phyloP scores from a whole-genome alignment of 2,113 vertebrate genomes.

The Labrus mixtus region DNA sequence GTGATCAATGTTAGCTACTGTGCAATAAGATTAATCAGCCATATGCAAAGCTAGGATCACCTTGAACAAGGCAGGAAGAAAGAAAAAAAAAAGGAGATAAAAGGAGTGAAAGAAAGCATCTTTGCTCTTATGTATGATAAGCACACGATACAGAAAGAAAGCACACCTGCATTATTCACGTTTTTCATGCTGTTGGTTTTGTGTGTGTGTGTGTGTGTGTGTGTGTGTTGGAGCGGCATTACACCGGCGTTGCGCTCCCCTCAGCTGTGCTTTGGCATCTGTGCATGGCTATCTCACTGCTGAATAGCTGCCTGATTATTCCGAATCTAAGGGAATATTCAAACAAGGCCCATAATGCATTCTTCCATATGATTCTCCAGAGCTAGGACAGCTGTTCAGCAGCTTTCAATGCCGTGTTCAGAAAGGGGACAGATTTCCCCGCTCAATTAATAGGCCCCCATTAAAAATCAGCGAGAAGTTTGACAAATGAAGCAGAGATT shows the following conservation, averaged over 20 bases:
- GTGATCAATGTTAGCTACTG: conserved; percentile 82
- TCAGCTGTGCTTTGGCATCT: conserved; percentile 83
- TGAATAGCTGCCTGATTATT: conserved; percentile 85
- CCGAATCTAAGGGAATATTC: conserved; percentile 81
- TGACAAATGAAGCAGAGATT: conserved; percentile 67
- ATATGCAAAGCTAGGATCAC: conserved; percentile 81
- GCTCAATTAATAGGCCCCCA: conserved; percentile 77
- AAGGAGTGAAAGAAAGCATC: conserved; percentile 58
- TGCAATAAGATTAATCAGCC: conserved; percentile 82
- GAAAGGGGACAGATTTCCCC: conserved; percentile 77
- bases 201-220: conserved; percentile 14
- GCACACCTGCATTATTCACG: conserved; percentile 78
- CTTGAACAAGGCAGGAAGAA: conserved; percentile 69
- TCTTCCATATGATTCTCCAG: conserved; percentile 82
- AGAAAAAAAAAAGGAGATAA: conserved; percentile 48
- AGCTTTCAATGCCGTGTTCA: conserved; percentile 74
- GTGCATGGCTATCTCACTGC: conserved; percentile 76
- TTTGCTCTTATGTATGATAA: conserved; percentile 65
- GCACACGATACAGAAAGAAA: conserved; percentile 61
- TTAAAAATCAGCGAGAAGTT: conserved; percentile 71
- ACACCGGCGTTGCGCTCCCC: conserved; percentile 62
- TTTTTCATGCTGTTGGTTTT: conserved; percentile 54
- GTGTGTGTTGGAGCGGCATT: conserved; percentile 61
- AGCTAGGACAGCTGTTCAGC: conserved; percentile 80
- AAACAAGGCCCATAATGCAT: conserved; percentile 82